Conservation (phyloP, 1,140 invertebrate genomes). For the Bombus sylvicola region DNA sequence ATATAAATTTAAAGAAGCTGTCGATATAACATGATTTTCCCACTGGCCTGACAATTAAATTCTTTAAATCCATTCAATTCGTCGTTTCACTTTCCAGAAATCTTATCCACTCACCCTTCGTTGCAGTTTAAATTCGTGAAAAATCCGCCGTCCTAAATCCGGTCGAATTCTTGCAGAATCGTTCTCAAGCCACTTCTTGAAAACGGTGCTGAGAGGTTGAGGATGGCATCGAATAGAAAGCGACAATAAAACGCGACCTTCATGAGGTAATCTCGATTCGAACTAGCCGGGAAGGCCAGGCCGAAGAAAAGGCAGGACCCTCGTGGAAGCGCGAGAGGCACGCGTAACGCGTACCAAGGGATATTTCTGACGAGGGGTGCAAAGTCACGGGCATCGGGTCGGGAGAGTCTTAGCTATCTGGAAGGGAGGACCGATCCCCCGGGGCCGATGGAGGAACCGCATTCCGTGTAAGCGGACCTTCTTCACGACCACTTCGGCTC, state of each 20-base stretch:
- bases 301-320: constrained; percentile 43
- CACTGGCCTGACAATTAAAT: not conserved
- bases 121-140: not conserved
- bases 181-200: not conserved
- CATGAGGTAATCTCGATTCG: constrained; percentile 41
- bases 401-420: constrained; percentile 33
- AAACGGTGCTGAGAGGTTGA: not conserved
- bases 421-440: constrained; percentile 56
- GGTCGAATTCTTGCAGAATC: not conserved
- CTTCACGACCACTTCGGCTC: constrained; percentile 54
- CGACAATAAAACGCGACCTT: constrained; percentile 44
- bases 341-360: constrained; percentile 48
- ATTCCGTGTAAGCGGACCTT: constrained; percentile 58
- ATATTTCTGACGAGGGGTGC: constrained; percentile 49
- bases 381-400: constrained; percentile 50
- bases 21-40: too few relatives aligned
- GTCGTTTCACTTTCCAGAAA: not conserved
- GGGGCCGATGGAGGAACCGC: constrained; percentile 61
- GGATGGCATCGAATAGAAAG: constrained; percentile 3
- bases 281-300: not conserved
- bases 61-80: too few relatives aligned
- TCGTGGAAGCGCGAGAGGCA: constrained; percentile 31
- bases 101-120: not conserved
- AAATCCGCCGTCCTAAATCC: not conserved
- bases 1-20: too few relatives aligned